Conservation (phyloP, 2,113 vertebrate genomes). For the Pachyramphus minor region DNA sequence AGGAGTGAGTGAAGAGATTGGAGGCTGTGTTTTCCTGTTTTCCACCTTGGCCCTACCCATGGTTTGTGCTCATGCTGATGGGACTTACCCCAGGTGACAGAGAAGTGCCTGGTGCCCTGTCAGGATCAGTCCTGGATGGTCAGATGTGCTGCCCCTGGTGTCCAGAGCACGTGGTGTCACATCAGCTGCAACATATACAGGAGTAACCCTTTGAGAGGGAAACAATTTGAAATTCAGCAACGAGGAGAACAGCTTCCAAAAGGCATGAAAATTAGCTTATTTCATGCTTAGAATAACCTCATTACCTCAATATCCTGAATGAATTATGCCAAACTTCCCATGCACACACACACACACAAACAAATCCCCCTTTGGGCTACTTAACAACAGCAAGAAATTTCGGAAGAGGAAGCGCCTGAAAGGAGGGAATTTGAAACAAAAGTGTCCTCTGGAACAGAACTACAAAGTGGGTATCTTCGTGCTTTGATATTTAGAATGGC, state of each 20-base stretch:
- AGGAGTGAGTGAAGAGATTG: background rate
- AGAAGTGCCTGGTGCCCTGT: background rate
- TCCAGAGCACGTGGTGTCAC: rapidly evolving
- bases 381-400: background rate
- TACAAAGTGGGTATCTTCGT: background rate
- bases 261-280: constrained; percentile 6
- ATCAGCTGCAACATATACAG: rapidly evolving
- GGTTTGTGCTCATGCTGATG: background rate
- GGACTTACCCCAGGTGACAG: background rate
- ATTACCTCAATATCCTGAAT: constrained; percentile 24
- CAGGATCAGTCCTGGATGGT: background rate
- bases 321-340: background rate
- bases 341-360: rapidly evolving
- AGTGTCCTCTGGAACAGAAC: background rate
- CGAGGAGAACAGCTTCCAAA: background rate
- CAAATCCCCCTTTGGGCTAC: background rate
- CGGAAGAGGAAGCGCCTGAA: background rate
- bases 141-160: background rate
- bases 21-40: background rate
- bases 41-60: background rate
- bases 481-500: background rate
- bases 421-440: constrained; percentile 20
- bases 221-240: background rate
- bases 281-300: constrained; percentile 49
- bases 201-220: background rate